A percentile compares a stretch with the other conserved stretches of the same genome.
Evolutionary conservation across 30 jellyfish, hydroid and myxozoan genomes (phyloP).

Genomic region (Catostylus mosaicus): DNA sequence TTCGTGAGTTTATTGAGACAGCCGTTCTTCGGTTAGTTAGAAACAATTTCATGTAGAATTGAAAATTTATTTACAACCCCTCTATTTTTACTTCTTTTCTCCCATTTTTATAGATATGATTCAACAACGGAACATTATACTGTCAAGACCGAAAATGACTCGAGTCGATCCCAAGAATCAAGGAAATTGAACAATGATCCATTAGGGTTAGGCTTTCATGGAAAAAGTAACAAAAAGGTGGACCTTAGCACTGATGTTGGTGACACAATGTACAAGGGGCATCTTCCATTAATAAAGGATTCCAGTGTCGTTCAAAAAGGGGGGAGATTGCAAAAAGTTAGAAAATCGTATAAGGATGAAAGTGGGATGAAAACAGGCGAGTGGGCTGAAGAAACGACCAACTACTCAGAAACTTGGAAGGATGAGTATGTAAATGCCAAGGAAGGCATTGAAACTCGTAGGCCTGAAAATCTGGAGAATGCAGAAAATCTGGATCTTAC

Average conservation of each 20-base stretch:
- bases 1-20: no score
- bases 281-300: slow-evolving; percentile 24
- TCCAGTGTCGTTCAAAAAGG: neutral
- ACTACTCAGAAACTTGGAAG: neutral
- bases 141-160: neutral
- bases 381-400: neutral
- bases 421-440: neutral
- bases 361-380: neutral
- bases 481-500: no score
- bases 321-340: neutral
- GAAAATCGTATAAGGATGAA: neutral
- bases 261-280: slow-evolving; percentile 1
- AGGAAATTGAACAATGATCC: slow-evolving; percentile 16
- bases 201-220: slow-evolving; percentile 26
- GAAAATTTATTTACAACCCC: no score
- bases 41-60: no score
- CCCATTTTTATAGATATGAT: neutral
- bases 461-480: no score
- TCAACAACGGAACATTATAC: neutral
- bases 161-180: neutral
- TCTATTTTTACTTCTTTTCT: no score
- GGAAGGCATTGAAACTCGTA: neutral
- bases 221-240: slow-evolving; percentile 2
- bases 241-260: neutral
- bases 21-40: no score